Evolutionary conservation across 2,113 vertebrate genomes (phyloP).

Genomic region (Abramis brama): DNA sequence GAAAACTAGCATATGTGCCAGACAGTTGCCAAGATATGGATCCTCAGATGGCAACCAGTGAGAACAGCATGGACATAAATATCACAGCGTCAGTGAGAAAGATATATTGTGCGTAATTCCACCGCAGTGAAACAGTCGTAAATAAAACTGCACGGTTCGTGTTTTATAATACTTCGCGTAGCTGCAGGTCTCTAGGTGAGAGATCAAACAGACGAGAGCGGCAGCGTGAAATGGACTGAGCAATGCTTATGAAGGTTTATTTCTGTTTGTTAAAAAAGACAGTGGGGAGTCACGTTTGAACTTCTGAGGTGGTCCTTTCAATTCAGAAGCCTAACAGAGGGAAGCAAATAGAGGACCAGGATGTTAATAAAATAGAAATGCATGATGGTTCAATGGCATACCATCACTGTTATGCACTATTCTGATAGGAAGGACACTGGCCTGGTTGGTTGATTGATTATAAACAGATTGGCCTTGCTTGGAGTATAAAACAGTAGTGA

Average conservation of each 20-base stretch:
- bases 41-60: conserved; percentile 13
- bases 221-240: neutral
- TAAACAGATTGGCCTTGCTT: neutral
- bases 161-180: neutral
- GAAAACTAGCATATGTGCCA: neutral
- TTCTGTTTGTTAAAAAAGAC: conserved; percentile 22
- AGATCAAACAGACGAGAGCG: neutral
- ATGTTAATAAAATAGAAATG: neutral
- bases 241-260: neutral
- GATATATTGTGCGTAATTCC: neutral
- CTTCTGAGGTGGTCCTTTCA: conserved; percentile 19
- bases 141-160: conserved; percentile 13
- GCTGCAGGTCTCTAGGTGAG: neutral
- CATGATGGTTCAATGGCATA: neutral
- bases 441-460: neutral
- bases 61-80: conserved; percentile 34
- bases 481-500: neutral
- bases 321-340: neutral
- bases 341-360: neutral
- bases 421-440: neutral
- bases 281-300: neutral
- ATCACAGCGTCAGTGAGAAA: neutral
- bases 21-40: conserved; percentile 2
- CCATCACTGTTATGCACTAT: neutral
- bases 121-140: neutral